Conservation (phyloP, 2,113 vertebrate genomes). For the Ammodytes dubius region DNA sequence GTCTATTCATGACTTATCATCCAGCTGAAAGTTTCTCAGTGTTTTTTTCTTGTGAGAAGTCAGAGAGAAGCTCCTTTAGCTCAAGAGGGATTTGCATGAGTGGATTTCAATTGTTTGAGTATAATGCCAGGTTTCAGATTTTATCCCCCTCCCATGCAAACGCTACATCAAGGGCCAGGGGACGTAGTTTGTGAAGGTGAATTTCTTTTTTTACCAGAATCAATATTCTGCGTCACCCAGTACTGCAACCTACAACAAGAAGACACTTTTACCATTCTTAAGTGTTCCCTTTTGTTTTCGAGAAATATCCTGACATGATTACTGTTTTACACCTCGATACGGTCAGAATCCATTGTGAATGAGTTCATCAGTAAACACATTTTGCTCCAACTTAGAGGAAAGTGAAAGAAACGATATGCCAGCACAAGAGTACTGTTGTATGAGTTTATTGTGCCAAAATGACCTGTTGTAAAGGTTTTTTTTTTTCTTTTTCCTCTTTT, state of each 20-base stretch:
- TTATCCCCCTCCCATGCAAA: constrained; percentile 49
- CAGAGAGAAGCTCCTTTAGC: constrained; percentile 26
- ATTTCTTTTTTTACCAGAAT: constrained; percentile 19
- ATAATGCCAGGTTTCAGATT: constrained; percentile 22
- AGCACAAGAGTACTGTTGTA: constrained; percentile 71
- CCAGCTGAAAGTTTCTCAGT: constrained; percentile 15
- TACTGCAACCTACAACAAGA: constrained; percentile 42
- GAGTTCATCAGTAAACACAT: constrained; percentile 49
- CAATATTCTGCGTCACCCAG: constrained; percentile 15
- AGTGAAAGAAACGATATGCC: constrained; percentile 60
- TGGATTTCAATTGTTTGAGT: constrained; percentile 27
- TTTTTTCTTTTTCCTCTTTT: constrained; percentile 41
- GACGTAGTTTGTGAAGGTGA: constrained; percentile 9
- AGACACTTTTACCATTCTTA: constrained; percentile 39
- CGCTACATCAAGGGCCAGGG: constrained; percentile 57
- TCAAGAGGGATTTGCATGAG: constrained; percentile 39
- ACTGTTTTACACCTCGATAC: constrained; percentile 60
- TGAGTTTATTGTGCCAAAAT: constrained; percentile 84
- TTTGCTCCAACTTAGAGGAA: constrained; percentile 57
- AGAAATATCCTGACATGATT: constrained; percentile 46
- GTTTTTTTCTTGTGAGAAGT: constrained; percentile 24
- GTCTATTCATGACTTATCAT: constrained; percentile 19
- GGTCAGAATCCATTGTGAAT: constrained; percentile 53
- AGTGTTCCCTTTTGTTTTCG: constrained; percentile 44
- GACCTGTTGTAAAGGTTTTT: constrained; percentile 77